Base-by-base conservation (phyloP, 1,140 invertebrate genomes). In the Nebria ingens region DNA sequence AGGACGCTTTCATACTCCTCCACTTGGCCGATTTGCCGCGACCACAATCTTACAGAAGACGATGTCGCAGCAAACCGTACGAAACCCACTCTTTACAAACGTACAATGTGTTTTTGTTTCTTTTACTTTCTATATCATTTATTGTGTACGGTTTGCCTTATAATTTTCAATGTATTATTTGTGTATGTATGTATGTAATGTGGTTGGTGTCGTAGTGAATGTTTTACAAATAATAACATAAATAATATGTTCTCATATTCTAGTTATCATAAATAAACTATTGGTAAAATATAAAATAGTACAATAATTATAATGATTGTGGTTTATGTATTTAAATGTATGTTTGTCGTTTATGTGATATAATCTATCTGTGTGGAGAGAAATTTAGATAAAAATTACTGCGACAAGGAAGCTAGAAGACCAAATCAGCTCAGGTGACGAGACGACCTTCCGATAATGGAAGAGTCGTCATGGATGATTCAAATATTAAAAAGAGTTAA, bases 401-500 rank as follows among this genome's bases (percentile, higher is more conserved):
- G n/a, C n/a, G n/a, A n/a, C n/a, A n/a, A 59, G 52, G 54, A 53
- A 53, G 42, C 57, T n/a, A 58, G 51, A 38, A 59, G 38, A 59
- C 54, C 29, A 56, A 29, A 56, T 54, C 34, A 61, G 42, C 42
- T 25, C 22, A 42, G 22, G 12, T 68, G 67, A 59, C 68, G 70
- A 67, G 66, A 65, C 72, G 65, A 65, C 60, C 52, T 11, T 12
- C 21, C 50, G 51, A 54, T 29, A 50, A 55, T 58, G 60, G 57
- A n/a, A n/a, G 15, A 2, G 4, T 12, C 21, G 15, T 54, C 71
- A 68, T 67, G 72, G 68, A 71, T 70, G 73, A 73, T 72, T 73
- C 71, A 69, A 57, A 70, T 68, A 73, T 70, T 68, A 68, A 70
- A 75, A 69, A 73, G 74, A 75, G 73, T 73, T 68, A 70, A 74